Conservation (phyloP, 2,797 vertebrate genomes). For the Smutsia gigantea region DNA sequence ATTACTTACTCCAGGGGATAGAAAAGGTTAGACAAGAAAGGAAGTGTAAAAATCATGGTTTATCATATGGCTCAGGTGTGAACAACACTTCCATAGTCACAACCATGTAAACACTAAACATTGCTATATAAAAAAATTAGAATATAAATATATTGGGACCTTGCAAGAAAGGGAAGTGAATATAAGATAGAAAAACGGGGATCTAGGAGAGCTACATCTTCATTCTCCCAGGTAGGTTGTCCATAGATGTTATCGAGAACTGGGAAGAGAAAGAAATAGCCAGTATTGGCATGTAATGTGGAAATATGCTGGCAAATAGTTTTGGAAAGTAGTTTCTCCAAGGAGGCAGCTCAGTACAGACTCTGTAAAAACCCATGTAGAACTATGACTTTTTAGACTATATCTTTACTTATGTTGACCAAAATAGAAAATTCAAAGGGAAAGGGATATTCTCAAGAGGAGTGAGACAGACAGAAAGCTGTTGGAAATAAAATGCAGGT, state of each 20-base stretch:
- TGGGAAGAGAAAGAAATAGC: neutral
- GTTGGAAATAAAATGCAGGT: neutral
- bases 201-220: neutral
- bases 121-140: neutral
- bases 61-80: neutral
- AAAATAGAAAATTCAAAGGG: neutral
- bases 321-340: neutral
- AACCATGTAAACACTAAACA: neutral
- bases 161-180: neutral
- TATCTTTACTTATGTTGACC: neutral
- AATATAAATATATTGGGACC: neutral
- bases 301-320: neutral
- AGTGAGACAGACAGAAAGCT: neutral
- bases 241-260: neutral
- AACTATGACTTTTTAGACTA: neutral
- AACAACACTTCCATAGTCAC: neutral
- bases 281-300: neutral
- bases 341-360: neutral
- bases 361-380: neutral
- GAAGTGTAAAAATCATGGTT: neutral
- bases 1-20: neutral
- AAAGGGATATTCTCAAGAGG: neutral
- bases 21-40: neutral
- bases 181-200: neutral
- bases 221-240: neutral